Conservation (phyloP, 2,113 vertebrate genomes). For the Dromas ardeola region DNA sequence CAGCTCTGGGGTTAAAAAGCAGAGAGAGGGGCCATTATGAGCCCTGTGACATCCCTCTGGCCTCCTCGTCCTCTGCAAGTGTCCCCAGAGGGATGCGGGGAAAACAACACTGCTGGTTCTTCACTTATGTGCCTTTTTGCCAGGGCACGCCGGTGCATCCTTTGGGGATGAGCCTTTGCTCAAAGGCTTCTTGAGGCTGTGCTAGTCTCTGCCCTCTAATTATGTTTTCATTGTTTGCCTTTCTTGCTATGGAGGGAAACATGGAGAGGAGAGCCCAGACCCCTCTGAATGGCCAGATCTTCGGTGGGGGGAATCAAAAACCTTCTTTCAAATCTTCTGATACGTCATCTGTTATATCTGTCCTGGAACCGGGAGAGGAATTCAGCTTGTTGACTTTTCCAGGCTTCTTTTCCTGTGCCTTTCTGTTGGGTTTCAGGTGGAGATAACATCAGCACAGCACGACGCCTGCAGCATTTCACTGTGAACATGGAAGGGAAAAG, state of each 20-base stretch:
- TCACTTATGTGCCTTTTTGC: not conserved
- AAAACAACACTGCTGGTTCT: rapidly evolving
- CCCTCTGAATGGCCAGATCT: not conserved
- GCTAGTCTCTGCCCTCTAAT: not conserved
- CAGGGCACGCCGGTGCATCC: not conserved
- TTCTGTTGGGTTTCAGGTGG: not conserved
- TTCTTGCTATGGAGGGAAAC: not conserved
- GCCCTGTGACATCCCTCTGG: not conserved
- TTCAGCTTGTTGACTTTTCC: not conserved
- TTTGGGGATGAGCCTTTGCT: not conserved
- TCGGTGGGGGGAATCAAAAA: not conserved
- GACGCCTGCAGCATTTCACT: rapidly evolving
- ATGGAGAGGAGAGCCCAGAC: not conserved
- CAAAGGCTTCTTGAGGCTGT: not conserved
- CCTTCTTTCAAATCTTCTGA: not conserved
- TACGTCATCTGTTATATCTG: not conserved
- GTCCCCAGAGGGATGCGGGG: not conserved
- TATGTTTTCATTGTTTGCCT: not conserved
- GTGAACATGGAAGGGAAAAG: not conserved
- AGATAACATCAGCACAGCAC: not conserved
- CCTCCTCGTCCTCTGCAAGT: not conserved
- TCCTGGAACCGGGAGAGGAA: not conserved
- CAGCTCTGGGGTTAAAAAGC: not conserved
- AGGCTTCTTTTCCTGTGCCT: not conserved
- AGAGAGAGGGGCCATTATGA: rapidly evolving